Conservation (phyloP, 2,113 vertebrate species). For the Chloropsis cyanopogon region DNA sequence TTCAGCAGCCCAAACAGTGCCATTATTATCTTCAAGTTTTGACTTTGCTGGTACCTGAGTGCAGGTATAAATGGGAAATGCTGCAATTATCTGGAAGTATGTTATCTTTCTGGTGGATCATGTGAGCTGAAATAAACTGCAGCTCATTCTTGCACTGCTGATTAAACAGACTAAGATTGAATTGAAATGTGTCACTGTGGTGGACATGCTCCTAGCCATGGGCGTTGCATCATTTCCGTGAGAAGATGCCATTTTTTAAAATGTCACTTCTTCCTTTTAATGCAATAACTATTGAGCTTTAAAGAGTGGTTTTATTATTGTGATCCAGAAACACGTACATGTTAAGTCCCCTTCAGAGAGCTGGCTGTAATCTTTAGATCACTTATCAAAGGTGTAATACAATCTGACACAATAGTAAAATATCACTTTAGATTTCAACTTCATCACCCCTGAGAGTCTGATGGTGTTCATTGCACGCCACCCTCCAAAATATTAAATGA, state of each 20-base stretch:
- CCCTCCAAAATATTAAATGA: not conserved
- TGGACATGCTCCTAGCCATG: not conserved
- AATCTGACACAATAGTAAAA: not conserved
- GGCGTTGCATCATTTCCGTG: not conserved
- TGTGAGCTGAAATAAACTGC: not conserved
- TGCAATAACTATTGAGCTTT: not conserved
- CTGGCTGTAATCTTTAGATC: not conserved
- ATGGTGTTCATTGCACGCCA: not conserved
- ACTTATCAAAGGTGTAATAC: not conserved
- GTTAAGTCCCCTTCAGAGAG: not conserved
- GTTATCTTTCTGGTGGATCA: not conserved
- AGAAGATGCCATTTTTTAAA: not conserved
- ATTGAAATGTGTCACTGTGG: not conserved
- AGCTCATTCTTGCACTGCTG: not conserved
- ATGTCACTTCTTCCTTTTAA: not conserved
- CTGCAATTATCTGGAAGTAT: not conserved
- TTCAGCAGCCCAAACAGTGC: not conserved
- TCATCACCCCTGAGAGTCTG: not conserved
- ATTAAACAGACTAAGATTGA: not conserved
- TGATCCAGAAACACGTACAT: not conserved
- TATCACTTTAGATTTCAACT: not conserved
- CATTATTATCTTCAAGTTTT: conserved; percentile 7
- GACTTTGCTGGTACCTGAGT: not conserved
- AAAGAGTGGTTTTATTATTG: not conserved
- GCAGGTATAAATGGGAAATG: not conserved